A percentile compares a stretch with the other conserved stretches of the same genome.
Conservation (phyloP, 92 coral and sea anemone genomes). For the Zoanthus solanderi region DNA sequence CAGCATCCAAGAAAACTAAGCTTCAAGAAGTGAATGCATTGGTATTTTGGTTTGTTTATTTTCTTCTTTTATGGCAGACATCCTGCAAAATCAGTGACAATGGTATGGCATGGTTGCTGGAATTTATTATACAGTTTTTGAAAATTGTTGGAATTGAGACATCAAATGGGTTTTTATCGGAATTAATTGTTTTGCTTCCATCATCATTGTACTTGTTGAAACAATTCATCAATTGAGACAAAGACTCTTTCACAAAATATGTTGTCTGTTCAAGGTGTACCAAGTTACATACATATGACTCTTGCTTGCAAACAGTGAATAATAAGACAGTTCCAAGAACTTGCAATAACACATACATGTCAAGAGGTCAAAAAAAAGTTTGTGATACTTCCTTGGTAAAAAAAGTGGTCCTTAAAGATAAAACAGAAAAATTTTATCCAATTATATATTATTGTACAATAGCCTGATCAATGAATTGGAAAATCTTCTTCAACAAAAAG, state of each 20-base stretch:
- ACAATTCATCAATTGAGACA: constrained; percentile 60
- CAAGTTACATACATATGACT: constrained; percentile 62
- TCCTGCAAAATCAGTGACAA: constrained; percentile 70
- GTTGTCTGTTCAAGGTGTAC: constrained; percentile 72
- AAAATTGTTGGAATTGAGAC: constrained; percentile 60
- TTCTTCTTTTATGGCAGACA: constrained; percentile 68
- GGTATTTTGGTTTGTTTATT: constrained; percentile 70
- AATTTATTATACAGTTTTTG: constrained; percentile 56
- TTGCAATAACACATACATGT: constrained; percentile 9
- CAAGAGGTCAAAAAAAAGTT: constrained; percentile 53
- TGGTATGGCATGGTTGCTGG: constrained; percentile 77
- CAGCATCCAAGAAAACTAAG: no score
- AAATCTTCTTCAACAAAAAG: constrained; percentile 33
- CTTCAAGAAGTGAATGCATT: constrained; percentile 36
- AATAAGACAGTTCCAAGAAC: constrained; percentile 39
- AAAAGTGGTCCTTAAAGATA: constrained; percentile 36
- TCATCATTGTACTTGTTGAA: constrained; percentile 58
- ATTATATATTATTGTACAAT: constrained; percentile 62
- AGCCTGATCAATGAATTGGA: constrained; percentile 66
- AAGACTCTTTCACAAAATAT: constrained; percentile 70
- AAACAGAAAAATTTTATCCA: constrained; percentile 63
- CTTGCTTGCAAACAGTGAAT: constrained; percentile 63
- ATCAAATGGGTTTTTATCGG: constrained; percentile 48
- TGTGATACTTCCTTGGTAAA: not conserved
- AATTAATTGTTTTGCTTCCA: constrained; percentile 55